These are phyloP conservation scores for Nerophis ophidion DNA, from an alignment of 2,113 vertebrate species.

Conservation along the genomic window DNA sequence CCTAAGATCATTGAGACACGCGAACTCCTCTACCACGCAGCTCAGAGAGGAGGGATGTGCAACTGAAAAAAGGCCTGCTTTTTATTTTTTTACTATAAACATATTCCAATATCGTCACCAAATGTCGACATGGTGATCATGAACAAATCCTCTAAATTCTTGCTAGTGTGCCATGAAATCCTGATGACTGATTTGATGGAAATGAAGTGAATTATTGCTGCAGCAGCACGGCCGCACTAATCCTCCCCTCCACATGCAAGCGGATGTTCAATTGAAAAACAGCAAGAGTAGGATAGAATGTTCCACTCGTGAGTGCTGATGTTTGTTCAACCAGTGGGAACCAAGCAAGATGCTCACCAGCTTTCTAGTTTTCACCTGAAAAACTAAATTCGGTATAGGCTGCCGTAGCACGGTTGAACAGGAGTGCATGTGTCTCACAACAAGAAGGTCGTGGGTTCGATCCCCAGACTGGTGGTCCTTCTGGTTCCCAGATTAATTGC, in stretches of 20 bases:
- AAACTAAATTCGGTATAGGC: too few relatives aligned
- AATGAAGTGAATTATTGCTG: conserved; percentile 18
- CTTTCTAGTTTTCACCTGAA: background rate
- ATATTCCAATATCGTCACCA: background rate
- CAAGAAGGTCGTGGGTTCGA: too few relatives aligned
- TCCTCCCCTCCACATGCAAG: conserved; percentile 30
- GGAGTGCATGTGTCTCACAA: too few relatives aligned
- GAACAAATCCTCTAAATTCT: too few relatives aligned
- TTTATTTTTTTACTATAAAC: too few relatives aligned
- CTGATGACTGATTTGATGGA: conserved; percentile 22
- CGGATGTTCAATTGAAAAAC: conserved; percentile 36
- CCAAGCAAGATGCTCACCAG: conserved; percentile 16
- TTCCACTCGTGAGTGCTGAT: conserved; percentile 26
- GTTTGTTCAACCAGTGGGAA: conserved; percentile 29
- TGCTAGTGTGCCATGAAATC: conserved; percentile 6
- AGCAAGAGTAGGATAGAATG: conserved; percentile 18
- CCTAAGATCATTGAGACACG: too few relatives aligned
- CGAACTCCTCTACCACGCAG: too few relatives aligned
- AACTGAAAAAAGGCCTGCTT: too few relatives aligned
- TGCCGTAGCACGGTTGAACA: too few relatives aligned
- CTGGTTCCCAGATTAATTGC: too few relatives aligned
- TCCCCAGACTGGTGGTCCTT: too few relatives aligned
- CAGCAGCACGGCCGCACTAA: conserved; percentile 43
- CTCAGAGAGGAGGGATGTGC: too few relatives aligned
- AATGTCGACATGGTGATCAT: background rate